Percentiles rank a stretch among this genome's conserved stretches.
These are phyloP conservation scores for Caenorhabditis uteleia DNA, from an alignment of 2,888 invertebrate species.

Conservation along the genomic window DNA sequence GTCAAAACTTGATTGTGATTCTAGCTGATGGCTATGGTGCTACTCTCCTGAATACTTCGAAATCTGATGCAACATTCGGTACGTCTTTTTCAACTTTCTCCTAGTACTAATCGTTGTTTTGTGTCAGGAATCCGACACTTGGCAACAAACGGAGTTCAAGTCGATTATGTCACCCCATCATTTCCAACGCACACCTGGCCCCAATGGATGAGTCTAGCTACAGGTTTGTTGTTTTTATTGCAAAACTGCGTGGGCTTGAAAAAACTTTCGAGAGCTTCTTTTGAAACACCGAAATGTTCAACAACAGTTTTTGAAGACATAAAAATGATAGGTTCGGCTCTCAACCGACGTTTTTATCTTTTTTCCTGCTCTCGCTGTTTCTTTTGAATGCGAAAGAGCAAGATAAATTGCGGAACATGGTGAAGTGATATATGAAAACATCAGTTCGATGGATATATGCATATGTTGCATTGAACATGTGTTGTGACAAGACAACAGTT, in stretches of 20 bases:
- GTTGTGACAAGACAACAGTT: constrained; percentile 38
- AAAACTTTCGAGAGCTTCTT: no score
- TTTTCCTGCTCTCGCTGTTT: no score
- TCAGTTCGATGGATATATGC: constrained; percentile 19
- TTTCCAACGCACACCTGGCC: constrained; percentile 69
- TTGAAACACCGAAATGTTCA: no score
- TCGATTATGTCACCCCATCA: constrained; percentile 61
- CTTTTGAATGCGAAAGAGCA: constrained; percentile 11
- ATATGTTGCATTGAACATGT: constrained; percentile 15
- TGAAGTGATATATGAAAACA: constrained; percentile 34
- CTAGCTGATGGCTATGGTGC: constrained; percentile 67
- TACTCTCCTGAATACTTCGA: constrained; percentile 59
- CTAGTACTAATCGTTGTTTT: no score
- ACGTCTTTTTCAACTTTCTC: not conserved
- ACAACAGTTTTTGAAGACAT: no score
- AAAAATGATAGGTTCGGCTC: no score
- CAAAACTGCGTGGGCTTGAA: no score
- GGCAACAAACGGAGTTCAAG: constrained; percentile 58
- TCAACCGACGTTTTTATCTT: no score
- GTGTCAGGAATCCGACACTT: constrained; percentile 41
- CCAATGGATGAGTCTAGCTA: constrained; percentile 66
- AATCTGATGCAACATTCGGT: constrained; percentile 53
- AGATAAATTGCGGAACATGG: constrained; percentile 27
- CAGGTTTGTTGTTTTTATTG: constrained; percentile 51
- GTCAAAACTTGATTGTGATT: constrained; percentile 67